phyloP scores from a whole-genome alignment of 2,113 vertebrate species.

The Microcebus tavaratra region DNA sequence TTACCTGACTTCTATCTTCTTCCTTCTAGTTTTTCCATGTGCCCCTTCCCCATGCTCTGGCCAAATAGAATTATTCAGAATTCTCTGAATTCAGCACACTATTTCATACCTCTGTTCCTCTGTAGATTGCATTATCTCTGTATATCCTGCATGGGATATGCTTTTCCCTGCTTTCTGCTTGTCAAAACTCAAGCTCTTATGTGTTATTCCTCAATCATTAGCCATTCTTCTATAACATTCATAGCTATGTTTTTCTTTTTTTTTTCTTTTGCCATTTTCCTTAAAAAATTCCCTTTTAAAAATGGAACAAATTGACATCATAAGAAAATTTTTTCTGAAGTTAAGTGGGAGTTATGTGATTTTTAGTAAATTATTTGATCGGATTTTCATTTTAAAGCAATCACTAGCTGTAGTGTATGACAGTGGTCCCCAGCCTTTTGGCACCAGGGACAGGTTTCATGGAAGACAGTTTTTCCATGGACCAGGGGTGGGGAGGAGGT shows the following conservation, averaged over 20 bases:
- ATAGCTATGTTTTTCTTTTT: background rate
- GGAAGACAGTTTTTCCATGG: no score
- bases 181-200: background rate
- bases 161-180: background rate
- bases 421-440: no score
- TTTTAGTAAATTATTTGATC: background rate
- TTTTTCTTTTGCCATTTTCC: background rate
- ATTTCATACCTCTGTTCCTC: background rate
- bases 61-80: background rate
- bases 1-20: background rate
- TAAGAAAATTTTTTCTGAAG: background rate
- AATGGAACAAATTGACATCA: background rate
- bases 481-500: no score
- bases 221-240: background rate
- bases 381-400: background rate
- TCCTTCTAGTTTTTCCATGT: background rate
- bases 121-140: background rate
- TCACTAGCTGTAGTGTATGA: background rate
- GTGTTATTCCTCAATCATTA: background rate
- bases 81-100: background rate
- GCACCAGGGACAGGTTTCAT: no score
- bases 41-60: background rate
- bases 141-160: background rate
- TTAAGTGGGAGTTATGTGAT: background rate
- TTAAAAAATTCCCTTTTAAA: background rate